Percentiles rank a stretch among this genome's conserved stretches.
Evolutionary conservation across 2,888 invertebrate genomes (phyloP).

Genomic region (Ophonus ardosiacus): DNA sequence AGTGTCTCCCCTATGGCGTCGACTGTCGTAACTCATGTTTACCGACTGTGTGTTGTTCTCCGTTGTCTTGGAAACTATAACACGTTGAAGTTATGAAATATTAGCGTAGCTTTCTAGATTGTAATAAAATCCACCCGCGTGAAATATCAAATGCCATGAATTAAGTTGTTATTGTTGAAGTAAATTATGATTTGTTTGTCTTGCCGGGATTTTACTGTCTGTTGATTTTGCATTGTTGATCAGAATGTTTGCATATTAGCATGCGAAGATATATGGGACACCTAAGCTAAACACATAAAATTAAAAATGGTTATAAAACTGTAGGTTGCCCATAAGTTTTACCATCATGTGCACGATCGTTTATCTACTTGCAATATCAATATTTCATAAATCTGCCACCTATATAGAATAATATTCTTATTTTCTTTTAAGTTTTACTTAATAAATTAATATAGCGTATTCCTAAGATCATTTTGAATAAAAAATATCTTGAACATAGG

Average conservation of each 20-base stretch:
- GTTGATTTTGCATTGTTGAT: conserved; percentile 25
- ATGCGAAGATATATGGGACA: conserved; percentile 3
- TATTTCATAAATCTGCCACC: too few relatives aligned
- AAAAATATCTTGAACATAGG: too few relatives aligned
- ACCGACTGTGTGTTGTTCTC: conserved; percentile 53
- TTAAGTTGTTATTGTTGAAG: conserved; percentile 32
- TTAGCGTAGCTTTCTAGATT: conserved; percentile 12
- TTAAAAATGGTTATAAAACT: neutral
- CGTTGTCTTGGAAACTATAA: conserved; percentile 53
- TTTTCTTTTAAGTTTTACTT: too few relatives aligned
- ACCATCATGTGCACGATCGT: neutral
- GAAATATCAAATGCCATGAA: conserved; percentile 48
- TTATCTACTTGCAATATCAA: too few relatives aligned
- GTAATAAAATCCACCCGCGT: conserved; percentile 38
- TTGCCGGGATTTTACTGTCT: conserved; percentile 17
- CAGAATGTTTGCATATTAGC: conserved; percentile 9
- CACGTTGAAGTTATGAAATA: conserved; percentile 58
- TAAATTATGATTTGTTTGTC: conserved; percentile 43
- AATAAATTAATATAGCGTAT: too few relatives aligned
- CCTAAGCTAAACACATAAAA: neutral
- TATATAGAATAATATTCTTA: too few relatives aligned
- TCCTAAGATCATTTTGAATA: too few relatives aligned
- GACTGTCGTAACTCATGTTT: conserved; percentile 53
- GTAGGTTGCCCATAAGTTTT: neutral
- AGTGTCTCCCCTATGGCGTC: conserved; percentile 52